Percentiles rank a stretch among this genome's conserved stretches.
Conservation (phyloP, 2,888 invertebrate genomes). For the Buathra laborator region DNA sequence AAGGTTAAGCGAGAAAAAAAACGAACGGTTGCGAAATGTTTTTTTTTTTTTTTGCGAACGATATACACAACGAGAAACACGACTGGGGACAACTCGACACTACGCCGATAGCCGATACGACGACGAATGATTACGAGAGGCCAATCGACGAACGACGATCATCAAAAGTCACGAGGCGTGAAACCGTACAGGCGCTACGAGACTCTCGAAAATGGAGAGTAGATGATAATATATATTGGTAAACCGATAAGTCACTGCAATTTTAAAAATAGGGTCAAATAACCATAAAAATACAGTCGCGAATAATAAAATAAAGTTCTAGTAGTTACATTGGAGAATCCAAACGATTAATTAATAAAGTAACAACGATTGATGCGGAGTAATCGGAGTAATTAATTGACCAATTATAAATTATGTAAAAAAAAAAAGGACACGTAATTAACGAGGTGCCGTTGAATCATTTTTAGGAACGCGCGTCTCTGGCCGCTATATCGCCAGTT, state of each 20-base stretch:
- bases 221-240: conserved; percentile 8
- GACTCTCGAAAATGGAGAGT: conserved; percentile 15
- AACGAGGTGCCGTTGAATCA: neutral
- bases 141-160: conserved; percentile 5
- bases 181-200: conserved; percentile 56
- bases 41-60: neutral
- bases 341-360: neutral
- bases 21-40: neutral
- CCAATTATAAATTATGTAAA: neutral
- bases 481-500: neutral
- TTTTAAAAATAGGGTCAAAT: neutral
- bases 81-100: neutral
- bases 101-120: conserved; percentile 34
- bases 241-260: neutral
- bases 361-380: neutral
- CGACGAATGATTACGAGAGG: conserved; percentile 9
- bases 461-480: neutral
- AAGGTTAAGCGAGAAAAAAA: neutral
- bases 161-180: conserved; percentile 62
- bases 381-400: neutral
- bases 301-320: neutral
- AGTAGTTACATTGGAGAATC: neutral
- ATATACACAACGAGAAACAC: conserved; percentile 9
- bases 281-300: neutral
- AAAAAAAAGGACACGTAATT: neutral